These are phyloP conservation scores for Halocynthia aurantium DNA, from an alignment of 23 tunicate genomes.

Conservation along the genomic window DNA sequence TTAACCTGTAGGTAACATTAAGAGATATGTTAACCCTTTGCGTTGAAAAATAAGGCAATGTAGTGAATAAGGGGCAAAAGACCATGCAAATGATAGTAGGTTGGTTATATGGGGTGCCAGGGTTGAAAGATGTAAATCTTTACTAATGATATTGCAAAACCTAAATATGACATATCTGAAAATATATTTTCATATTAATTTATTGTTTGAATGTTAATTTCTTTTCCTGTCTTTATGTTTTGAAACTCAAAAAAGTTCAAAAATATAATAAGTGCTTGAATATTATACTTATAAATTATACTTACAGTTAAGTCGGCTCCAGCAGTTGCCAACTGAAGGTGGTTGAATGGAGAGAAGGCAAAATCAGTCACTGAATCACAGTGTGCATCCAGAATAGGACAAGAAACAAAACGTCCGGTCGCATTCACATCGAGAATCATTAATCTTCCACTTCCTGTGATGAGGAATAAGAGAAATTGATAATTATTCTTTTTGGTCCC, in stretches of 20 bases:
- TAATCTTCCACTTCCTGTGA: slow-evolving; percentile 72
- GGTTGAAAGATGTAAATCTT: no score
- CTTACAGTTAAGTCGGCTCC: slow-evolving; percentile 73
- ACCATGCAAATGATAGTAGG: no score
- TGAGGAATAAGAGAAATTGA: no score
- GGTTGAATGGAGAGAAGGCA: slow-evolving; percentile 74
- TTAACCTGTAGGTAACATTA: slow-evolving; percentile 42
- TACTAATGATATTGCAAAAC: no score
- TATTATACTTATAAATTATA: background rate
- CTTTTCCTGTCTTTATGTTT: no score
- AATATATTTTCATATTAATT: background rate
- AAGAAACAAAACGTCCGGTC: slow-evolving; percentile 41
- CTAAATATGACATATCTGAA: background rate
- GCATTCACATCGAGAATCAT: slow-evolving; percentile 39
- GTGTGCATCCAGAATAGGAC: slow-evolving; percentile 64
- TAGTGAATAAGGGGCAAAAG: no score
- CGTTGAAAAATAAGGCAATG: no score
- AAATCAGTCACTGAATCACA: slow-evolving; percentile 59
- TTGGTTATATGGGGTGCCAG: no score
- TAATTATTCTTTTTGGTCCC: no score
- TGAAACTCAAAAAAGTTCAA: no score
- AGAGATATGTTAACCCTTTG: no score
- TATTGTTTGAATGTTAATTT: background rate
- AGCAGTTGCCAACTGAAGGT: slow-evolving; percentile 60
- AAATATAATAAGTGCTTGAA: no score